Base-by-base conservation (phyloP, 2,888 invertebrate species). In the Cheilosia urbana region DNA sequence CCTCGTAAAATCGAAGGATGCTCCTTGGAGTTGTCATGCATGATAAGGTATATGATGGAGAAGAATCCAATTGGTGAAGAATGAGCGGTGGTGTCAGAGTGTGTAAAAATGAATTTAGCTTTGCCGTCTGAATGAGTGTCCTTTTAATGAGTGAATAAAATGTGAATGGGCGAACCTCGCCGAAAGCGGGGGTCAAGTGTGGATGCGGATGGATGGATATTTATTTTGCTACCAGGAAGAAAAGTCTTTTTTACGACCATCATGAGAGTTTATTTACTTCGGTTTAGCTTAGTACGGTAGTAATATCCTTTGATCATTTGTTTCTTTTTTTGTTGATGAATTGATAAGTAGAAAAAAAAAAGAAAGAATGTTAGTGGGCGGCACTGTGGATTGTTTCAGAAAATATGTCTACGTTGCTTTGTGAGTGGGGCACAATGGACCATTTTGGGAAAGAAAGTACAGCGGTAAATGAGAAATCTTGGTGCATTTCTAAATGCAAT, bases 291-390 rank as follows among this genome's bases (percentile, higher is more conserved):
- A 72, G 58, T 79, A 51, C 30, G 51, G 34, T 58, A 58, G 58
- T 58, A 79, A 79, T 79, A 72, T 79, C 72, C 65, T 71, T 65
- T 65, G 58, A 69, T 49, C 49, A 71, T 57, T 71, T 62, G 71
- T 79, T 57, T 45, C 63, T 47, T 11, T 51, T 42, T 57, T 66
- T 13, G 24, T 37, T 34, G 9, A 34, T 34, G 34, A 34, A 37
- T 37, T 37, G 4, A 37, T 37, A 4, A 37, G 37, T 37, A 4
- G 37, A 4, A 37, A 13, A 37, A 34, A 34, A 34, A 11, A n/a
- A n/a, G n/a, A n/a, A n/a, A n/a, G 13, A 37, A 13, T 37, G 37
- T 4, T 37, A 13, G 37, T 13, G 37, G 11, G 37, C 37, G 13
- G 13, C 13, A 37, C 37, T 37, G 37, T 13, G 13, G 37, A 37